Conservation (phyloP, 2,888 invertebrate genomes). For the Pristionchus fissidentatus region DNA sequence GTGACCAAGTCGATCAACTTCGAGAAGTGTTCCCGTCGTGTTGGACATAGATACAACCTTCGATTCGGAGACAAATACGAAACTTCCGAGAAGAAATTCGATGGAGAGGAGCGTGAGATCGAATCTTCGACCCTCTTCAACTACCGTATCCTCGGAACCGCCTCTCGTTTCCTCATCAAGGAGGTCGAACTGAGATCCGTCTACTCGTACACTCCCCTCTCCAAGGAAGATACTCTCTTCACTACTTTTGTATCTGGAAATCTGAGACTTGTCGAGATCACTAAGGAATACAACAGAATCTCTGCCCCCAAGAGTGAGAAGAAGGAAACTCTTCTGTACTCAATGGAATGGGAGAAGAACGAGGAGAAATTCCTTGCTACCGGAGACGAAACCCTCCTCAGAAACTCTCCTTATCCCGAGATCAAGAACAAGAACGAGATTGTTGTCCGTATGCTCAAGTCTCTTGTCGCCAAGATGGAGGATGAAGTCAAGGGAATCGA, state of each 20-base stretch:
- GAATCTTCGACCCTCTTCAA: slow-evolving; percentile 55
- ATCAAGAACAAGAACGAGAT: slow-evolving; percentile 59
- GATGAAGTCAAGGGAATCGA: slow-evolving; percentile 42
- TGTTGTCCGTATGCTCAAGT: slow-evolving; percentile 44
- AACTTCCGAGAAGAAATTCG: slow-evolving; percentile 54
- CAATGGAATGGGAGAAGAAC: slow-evolving; percentile 58
- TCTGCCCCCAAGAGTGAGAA: slow-evolving; percentile 31
- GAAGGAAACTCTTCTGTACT: slow-evolving; percentile 64
- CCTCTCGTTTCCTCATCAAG: slow-evolving; percentile 47
- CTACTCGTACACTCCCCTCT: slow-evolving; percentile 47
- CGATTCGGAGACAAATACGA: slow-evolving; percentile 57
- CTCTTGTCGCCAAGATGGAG: slow-evolving; percentile 38
- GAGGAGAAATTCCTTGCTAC: slow-evolving; percentile 67
- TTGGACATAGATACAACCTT: slow-evolving; percentile 59
- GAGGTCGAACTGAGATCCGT: slow-evolving; percentile 47
- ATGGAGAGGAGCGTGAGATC: slow-evolving; percentile 45
- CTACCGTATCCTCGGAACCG: slow-evolving; percentile 50
- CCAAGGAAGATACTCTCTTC: slow-evolving; percentile 45
- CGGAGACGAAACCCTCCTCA: slow-evolving; percentile 62
- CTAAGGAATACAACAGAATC: slow-evolving; percentile 15
- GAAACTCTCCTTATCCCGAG: slow-evolving; percentile 51
- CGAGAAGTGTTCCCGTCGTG: slow-evolving; percentile 75
- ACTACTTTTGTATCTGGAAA: slow-evolving; percentile 35
- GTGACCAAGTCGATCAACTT: slow-evolving; percentile 76
- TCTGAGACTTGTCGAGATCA: slow-evolving; percentile 24